phyloP scores from a whole-genome alignment of 2,113 vertebrate species.

The Coreoperca whiteheadi region DNA sequence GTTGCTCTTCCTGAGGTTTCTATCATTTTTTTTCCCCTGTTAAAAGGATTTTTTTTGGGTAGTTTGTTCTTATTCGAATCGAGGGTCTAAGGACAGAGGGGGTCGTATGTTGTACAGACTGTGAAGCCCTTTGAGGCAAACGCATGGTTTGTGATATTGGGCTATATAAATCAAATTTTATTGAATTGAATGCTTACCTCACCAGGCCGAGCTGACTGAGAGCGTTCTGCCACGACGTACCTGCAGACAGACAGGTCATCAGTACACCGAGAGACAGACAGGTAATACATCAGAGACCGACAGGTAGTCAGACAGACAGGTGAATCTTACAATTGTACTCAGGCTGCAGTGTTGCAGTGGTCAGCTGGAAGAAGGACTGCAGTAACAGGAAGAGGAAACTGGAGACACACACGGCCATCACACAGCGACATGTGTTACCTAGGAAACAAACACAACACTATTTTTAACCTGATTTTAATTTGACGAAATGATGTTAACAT shows the following conservation, averaged over 20 bases:
- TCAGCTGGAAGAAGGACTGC: constrained; percentile 93
- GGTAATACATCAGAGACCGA: no score
- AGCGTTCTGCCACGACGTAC: constrained; percentile 66
- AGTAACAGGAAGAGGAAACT: constrained; percentile 93
- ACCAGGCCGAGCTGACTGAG: constrained; percentile 68
- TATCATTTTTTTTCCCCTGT: no score
- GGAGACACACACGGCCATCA: constrained; percentile 90
- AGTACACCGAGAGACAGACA: neutral
- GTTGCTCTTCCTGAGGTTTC: no score
- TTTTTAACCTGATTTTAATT: neutral
- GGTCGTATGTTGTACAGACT: no score
- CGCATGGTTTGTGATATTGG: no score
- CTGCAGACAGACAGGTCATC: constrained; percentile 40
- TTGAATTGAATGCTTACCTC: constrained; percentile 72
- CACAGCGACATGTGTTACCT: constrained; percentile 90
- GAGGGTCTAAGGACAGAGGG: no score
- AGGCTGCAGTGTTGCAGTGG: constrained; percentile 79
- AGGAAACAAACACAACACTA: constrained; percentile 39
- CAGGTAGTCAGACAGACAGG: neutral
- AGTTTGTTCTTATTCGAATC: no score
- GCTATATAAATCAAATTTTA: no score
- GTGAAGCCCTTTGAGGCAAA: no score
- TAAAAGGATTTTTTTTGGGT: no score
- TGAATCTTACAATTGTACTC: constrained; percentile 91
- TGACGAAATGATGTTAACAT: neutral